These are phyloP conservation scores for cat (Felis catus) DNA, from an alignment of 2,113 vertebrate genomes.

Conservation along the genomic window DNA sequence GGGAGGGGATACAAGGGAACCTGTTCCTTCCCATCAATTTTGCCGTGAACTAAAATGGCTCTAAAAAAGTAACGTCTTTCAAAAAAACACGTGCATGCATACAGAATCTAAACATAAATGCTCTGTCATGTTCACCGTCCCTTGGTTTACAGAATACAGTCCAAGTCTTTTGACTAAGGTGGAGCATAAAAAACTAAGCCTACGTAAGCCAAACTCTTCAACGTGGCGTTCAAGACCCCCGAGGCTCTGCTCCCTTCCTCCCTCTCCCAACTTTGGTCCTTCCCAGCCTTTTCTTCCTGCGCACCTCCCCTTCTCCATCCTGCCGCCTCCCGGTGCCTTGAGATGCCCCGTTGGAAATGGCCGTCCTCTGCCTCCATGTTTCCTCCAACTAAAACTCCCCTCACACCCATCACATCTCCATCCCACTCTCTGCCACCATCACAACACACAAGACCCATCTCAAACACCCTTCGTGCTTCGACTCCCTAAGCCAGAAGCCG, in stretches of 20 bases:
- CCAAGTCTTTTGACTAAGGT: background rate
- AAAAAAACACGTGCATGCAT: background rate
- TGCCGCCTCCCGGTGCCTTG: background rate
- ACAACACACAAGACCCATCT: background rate
- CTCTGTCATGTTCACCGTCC: background rate
- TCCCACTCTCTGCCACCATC: background rate
- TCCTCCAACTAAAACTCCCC: background rate
- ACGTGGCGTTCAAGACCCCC: background rate
- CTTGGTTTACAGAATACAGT: background rate
- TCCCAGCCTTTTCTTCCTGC: background rate
- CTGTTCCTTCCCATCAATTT: background rate
- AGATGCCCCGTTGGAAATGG: background rate
- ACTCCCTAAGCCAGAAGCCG: background rate
- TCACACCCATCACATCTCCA: background rate
- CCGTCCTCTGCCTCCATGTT: background rate
- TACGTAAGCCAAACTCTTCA: background rate
- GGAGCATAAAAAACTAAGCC: background rate
- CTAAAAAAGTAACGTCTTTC: background rate
- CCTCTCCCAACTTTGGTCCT: background rate
- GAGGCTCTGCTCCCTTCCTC: background rate
- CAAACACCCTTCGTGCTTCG: accelerated
- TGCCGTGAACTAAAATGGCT: background rate
- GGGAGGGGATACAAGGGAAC: background rate
- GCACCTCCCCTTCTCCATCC: background rate
- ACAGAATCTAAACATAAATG: background rate